Percentiles rank a stretch among this genome's conserved stretches.
Evolutionary conservation across 2,888 invertebrate genomes (phyloP).

Genomic region (Mellilla xanthometata): DNA sequence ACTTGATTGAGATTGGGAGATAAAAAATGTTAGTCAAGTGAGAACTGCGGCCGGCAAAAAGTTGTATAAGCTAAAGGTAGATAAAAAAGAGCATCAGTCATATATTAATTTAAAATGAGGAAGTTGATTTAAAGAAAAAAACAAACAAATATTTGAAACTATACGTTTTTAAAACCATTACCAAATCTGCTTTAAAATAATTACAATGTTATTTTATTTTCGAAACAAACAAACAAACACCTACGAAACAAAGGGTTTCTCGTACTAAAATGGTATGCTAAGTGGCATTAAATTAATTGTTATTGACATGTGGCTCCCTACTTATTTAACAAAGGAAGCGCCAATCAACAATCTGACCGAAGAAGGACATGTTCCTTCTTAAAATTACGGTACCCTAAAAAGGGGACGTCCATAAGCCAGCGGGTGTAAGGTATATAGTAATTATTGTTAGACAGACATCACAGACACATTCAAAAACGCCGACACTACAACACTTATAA

Average conservation of each 20-base stretch:
- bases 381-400: slow-evolving; percentile 32
- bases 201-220: too few relatives aligned
- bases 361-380: slow-evolving; percentile 28
- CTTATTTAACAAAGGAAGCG: slow-evolving; percentile 21
- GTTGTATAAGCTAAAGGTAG: background rate
- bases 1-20: slow-evolving; percentile 21
- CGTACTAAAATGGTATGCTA: background rate
- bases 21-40: slow-evolving; percentile 19
- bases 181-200: too few relatives aligned
- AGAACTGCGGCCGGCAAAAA: slow-evolving; percentile 4
- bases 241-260: background rate
- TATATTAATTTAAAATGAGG: too few relatives aligned
- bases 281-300: slow-evolving; percentile 23
- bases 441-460: slow-evolving; percentile 68
- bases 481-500: slow-evolving; percentile 54
- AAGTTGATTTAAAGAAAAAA: too few relatives aligned
- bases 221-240: background rate
- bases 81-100: too few relatives aligned
- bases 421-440: slow-evolving; percentile 77
- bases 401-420: slow-evolving; percentile 44
- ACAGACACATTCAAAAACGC: slow-evolving; percentile 73
- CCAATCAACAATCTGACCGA: slow-evolving; percentile 28
- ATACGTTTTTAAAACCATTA: too few relatives aligned
- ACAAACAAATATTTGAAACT: too few relatives aligned
- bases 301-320: slow-evolving; percentile 29